Evolutionary conservation across 2,888 invertebrate genomes (phyloP).

Genomic region (Archips xylosteana): DNA sequence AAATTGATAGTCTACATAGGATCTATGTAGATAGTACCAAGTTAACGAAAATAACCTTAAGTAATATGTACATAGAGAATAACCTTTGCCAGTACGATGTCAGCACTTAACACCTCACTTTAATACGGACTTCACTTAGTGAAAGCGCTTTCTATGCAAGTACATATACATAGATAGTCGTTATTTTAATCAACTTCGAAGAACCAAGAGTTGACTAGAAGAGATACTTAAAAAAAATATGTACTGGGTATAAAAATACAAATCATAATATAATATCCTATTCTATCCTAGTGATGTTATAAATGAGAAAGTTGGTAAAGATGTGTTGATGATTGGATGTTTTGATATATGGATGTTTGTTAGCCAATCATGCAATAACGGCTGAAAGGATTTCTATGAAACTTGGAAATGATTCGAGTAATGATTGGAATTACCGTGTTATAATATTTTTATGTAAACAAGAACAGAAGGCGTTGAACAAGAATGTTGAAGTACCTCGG

Average conservation of each 20-base stretch:
- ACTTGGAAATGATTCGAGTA: too few species aligned
- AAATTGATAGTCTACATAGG: not conserved
- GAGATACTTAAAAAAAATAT: not conserved
- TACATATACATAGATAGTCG: not conserved
- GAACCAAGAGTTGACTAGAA: conserved; percentile 2
- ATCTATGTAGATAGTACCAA: not conserved
- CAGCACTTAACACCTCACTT: conserved; percentile 6
- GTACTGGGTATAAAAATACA: not conserved
- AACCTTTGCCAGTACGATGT: not conserved
- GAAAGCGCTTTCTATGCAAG: conserved; percentile 6
- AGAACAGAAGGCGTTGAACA: too few species aligned
- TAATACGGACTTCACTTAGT: not conserved
- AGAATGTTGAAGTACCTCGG: too few species aligned
- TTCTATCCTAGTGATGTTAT: too few species aligned
- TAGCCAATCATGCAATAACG: too few species aligned
- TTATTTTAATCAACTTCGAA: not conserved
- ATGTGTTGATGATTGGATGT: too few species aligned
- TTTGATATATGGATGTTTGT: too few species aligned
- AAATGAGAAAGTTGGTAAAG: too few species aligned
- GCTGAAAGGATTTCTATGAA: too few species aligned
- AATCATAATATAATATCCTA: not conserved
- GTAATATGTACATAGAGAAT: not conserved
- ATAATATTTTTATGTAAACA: too few species aligned
- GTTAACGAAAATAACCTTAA: not conserved
- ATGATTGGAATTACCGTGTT: too few species aligned